Evolutionary conservation across 2,113 vertebrate species (phyloP), one percentile per base, ranked within the genome.

Genomic region (Tympanuchus pallidicinctus): DNA sequence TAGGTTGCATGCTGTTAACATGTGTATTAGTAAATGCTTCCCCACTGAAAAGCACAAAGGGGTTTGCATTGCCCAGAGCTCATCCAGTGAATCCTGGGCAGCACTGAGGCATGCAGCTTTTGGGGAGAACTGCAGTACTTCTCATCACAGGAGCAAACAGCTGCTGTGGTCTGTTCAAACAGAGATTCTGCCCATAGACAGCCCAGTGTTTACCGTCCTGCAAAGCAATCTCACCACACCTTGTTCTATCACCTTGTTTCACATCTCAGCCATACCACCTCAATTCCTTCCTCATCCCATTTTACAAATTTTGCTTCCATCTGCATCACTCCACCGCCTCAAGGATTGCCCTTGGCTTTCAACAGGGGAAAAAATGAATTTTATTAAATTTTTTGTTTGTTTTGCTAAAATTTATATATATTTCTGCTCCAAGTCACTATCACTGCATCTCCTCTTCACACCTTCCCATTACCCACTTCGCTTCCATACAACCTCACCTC

Each of bases 321-420:
- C 13, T 2, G 2, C 6, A 13, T 2, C 42, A 17, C 52, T 10
- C 43, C 54, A 2, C 4, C 47, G 11, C 28, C 42, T 1, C 6
- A 45, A 77, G 47, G 52, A n/a, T 43, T 5, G 3, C 16, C 15
- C 76, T 61, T 27, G 47, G 32, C 66, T 42, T 52, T 22, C 36
- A 27, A 43, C 6, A 2, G 13, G 27, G 16, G 9, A 69, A 54
- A 56, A 17, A 30, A 56, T 3, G 20, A 10, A 15, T 36, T 61
- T 59, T 57, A 4, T 43, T 43, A 43, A 43, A 43, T 52, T 52
- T 34, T 28, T 48, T 43, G 40, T 50, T 5, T 25, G 61, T 17
- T 24, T 48, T 43, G 5, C 42, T 8, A 13, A 21, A 10, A 48
- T 34, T n/a, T 17, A 30, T 11, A 9, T 1, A 2, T 11, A 15